phyloP scores from a whole-genome alignment of 2,797 vertebrate genomes.

The Pseudotriccus pelzelni region DNA sequence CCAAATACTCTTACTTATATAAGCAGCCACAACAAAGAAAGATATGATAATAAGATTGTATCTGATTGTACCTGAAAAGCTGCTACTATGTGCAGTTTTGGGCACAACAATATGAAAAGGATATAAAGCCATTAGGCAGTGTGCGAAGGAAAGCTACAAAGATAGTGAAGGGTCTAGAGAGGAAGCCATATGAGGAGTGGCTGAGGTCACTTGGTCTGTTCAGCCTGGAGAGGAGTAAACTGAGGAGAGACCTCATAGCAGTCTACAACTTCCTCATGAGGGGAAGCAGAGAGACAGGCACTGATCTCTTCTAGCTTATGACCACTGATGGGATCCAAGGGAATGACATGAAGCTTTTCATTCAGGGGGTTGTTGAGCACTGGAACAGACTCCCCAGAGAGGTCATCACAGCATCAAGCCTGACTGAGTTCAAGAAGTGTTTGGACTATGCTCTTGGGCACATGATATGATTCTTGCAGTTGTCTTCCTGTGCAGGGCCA shows the following conservation, averaged over 20 bases:
- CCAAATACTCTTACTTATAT: background rate
- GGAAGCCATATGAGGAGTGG: background rate
- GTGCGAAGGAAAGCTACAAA: background rate
- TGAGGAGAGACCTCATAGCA: background rate
- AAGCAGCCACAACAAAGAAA: background rate
- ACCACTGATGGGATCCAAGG: background rate
- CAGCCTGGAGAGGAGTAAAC: background rate
- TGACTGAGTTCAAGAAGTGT: background rate
- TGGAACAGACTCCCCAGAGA: background rate
- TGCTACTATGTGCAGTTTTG: background rate
- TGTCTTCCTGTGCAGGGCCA: background rate
- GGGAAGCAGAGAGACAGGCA: fast-evolving
- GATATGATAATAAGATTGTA: background rate
- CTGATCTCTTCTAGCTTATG: background rate
- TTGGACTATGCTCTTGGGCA: background rate
- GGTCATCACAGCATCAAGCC: background rate
- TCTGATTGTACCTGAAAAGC: background rate
- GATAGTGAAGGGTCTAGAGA: background rate
- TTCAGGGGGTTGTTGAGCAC: fast-evolving
- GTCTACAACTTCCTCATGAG: background rate
- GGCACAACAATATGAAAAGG: background rate
- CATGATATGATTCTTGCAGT: background rate
- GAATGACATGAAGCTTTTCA: background rate
- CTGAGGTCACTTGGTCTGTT: background rate
- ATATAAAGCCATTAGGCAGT: background rate